Conservation (phyloP, 2,888 invertebrate genomes). For the Prostheceraeus crozeri region DNA sequence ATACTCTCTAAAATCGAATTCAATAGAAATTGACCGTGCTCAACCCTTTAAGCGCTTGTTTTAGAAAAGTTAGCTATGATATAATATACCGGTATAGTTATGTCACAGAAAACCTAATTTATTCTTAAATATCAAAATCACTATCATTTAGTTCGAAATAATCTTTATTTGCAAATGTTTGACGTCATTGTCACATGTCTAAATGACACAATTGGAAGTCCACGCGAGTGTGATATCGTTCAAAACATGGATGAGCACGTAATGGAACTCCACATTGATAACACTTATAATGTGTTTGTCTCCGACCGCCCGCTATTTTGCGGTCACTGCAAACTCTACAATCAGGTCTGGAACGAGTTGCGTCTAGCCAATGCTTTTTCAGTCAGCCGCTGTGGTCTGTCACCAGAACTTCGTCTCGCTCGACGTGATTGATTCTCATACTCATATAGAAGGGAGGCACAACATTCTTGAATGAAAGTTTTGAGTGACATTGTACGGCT, state of each 20-base stretch:
- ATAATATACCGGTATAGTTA: too few species aligned
- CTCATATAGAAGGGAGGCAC: slow-evolving; percentile 16
- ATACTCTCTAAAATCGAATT: too few species aligned
- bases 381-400: slow-evolving; percentile 17
- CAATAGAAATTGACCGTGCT: too few species aligned
- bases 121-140: too few species aligned
- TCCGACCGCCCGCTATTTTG: slow-evolving; percentile 3
- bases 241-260: slow-evolving; percentile 20
- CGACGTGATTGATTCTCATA: slow-evolving; percentile 3
- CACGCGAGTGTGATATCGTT: slow-evolving; percentile 12
- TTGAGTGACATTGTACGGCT: not conserved
- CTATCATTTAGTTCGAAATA: too few species aligned
- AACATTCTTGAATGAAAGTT: slow-evolving; percentile 12
- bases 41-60: too few species aligned
- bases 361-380: slow-evolving; percentile 16
- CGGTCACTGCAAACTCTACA: slow-evolving; percentile 16
- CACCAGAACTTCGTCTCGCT: not conserved
- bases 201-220: slow-evolving; percentile 15
- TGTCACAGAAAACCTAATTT: too few species aligned
- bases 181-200: too few species aligned
- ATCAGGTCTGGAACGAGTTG: slow-evolving; percentile 7
- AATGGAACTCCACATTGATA: slow-evolving; percentile 17
- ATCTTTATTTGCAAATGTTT: too few species aligned
- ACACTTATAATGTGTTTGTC: slow-evolving; percentile 12
- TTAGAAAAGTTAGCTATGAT: too few species aligned